Evolutionary conservation across 2,113 vertebrate species (phyloP), one percentile per base, ranked within the genome.

Genomic region (Platysteira castanea): DNA sequence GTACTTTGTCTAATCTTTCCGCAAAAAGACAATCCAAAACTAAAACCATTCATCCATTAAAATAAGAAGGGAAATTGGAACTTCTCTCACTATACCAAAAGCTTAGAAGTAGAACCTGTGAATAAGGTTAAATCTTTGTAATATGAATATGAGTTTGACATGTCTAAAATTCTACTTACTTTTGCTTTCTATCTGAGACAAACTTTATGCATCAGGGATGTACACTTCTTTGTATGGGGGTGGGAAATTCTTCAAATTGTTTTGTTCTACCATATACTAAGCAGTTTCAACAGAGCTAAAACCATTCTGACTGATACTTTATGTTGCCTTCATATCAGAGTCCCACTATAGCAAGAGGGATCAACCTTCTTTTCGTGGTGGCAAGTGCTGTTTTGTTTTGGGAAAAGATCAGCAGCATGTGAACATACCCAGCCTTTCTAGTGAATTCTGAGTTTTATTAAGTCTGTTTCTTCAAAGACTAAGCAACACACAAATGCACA

Each of bases 131-230:
- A 27, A 37, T 46, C 8, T 63, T 54, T 68, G 11, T 49, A 60
- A 69, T 31, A 28, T 0, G 0, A 24, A 26, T 30, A 52, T 1
- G 17, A 42, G 13, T 10, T 10, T 64, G 31, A 37, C 6, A 42
- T 75, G 27, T 11, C 26, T 52, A 57, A 81, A 88, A 81, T 74
- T 64, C 35, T 35, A 19, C 16, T 68, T 71, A 13, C 9, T 17
- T 5, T 56, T 73, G 17, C 24, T n/a, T 80, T 57, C 24, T 50
- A 1, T 44, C 30, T 24, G 22, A 31, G 50, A 46, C 17, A 64
- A 60, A 20, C 2, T 35, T 42, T 11, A 39, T 33, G 35, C 6
- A 20, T 47, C 10, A n/a, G 15, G 3, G 42, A 78, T 17, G 10
- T 73, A 27, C 7, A 15, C 10, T 26, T n/a, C n/a, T 42, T 79